Conservation (phyloP, 2,888 invertebrate species). For the Pycnomerus fuliginosus region DNA sequence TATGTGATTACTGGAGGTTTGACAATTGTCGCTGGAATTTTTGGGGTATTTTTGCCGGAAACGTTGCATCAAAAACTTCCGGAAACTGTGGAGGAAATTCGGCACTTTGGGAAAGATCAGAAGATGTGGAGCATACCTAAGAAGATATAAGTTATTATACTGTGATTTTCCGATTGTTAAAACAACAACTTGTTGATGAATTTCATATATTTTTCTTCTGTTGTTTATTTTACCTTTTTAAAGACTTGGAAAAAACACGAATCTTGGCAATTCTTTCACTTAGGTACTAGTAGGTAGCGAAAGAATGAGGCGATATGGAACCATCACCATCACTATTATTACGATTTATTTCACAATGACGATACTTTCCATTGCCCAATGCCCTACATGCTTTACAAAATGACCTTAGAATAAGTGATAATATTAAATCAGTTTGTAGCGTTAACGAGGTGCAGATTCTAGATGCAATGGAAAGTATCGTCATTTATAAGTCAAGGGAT, state of each 20-base stretch:
- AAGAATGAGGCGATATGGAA: no score
- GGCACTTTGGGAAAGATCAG: constrained; percentile 42
- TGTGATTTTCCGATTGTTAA: not conserved
- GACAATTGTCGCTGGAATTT: constrained; percentile 53
- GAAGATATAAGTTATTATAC: not conserved
- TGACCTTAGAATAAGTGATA: no score
- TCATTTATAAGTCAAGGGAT: no score
- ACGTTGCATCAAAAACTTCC: constrained; percentile 64
- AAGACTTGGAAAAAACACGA: not conserved
- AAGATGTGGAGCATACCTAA: constrained; percentile 12
- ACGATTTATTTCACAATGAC: not conserved
- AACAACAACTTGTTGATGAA: not conserved
- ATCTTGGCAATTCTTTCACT: not conserved
- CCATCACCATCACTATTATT: constrained; percentile 1
- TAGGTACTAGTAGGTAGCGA: not conserved
- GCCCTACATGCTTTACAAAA: no score
- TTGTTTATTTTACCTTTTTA: not conserved
- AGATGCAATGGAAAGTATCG: no score
- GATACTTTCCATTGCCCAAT: no score
- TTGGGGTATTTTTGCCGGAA: constrained; percentile 61
- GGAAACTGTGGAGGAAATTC: constrained; percentile 64
- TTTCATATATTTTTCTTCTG: not conserved
- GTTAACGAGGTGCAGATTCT: no score
- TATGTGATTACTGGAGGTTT: constrained; percentile 48
- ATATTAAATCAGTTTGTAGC: no score